A percentile compares a stretch with the other conserved stretches of the same genome.
These are phyloP conservation scores for Dryadula phaetusa DNA, from an alignment of 2,888 invertebrate species.

Conservation along the genomic window DNA sequence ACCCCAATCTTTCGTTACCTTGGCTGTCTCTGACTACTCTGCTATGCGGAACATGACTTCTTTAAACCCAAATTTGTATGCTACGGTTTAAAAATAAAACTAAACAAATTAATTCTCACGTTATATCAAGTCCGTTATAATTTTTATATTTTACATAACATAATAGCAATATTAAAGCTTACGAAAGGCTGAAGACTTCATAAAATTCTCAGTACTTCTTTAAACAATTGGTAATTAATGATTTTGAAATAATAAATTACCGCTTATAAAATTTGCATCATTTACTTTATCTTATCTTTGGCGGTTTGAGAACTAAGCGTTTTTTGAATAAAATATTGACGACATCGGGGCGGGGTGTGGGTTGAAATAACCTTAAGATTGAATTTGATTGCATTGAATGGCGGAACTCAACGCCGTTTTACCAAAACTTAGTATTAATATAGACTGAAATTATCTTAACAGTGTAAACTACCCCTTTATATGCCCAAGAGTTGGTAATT, in stretches of 20 bases:
- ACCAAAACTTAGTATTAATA: no score
- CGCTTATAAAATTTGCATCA: not conserved
- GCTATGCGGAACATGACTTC: no score
- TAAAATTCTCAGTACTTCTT: not conserved
- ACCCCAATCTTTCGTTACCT: no score
- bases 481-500: no score
- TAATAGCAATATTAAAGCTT: not conserved
- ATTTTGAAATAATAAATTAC: conserved; percentile 11
- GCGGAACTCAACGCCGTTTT: not conserved
- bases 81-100: no score
- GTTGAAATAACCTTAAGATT: no score
- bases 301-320: conserved; percentile 2
- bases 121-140: not conserved
- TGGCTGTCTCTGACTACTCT: no score
- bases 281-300: not conserved
- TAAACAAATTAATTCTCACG: no score
- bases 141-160: not conserved
- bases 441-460: no score
- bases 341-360: not conserved
- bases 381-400: no score
- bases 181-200: not conserved
- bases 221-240: conserved; percentile 10
- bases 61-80: no score
- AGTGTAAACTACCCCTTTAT: no score
- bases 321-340: not conserved